phyloP scores from a whole-genome alignment of 1,140 invertebrate genomes.

The Aphidius gifuensis region DNA sequence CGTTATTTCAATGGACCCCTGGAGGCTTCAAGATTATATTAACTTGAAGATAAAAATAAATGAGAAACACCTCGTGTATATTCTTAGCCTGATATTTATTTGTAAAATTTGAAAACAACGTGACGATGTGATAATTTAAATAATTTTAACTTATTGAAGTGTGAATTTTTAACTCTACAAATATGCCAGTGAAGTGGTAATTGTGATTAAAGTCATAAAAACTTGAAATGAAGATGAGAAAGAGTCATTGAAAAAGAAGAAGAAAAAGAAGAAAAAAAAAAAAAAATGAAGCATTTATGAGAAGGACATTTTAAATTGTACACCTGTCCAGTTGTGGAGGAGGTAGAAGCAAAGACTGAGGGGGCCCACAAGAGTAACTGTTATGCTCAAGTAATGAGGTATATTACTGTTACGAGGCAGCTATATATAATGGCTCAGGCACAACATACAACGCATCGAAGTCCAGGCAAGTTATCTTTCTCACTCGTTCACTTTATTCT shows the following conservation, averaged over 20 bases:
- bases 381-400: slow-evolving; percentile 44
- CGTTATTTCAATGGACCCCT: slow-evolving; percentile 3
- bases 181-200: slow-evolving; percentile 2
- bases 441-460: slow-evolving; percentile 20
- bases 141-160: not conserved
- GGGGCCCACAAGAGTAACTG: slow-evolving; percentile 33
- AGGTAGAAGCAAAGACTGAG: slow-evolving; percentile 34
- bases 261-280: not conserved
- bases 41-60: not conserved
- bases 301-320: slow-evolving; percentile 27
- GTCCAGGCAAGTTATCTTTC: too few species aligned
- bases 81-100: not conserved
- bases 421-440: slow-evolving; percentile 38
- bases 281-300: slow-evolving; percentile 2
- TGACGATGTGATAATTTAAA: not conserved
- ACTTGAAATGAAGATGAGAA: slow-evolving; percentile 2
- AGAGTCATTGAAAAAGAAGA: not conserved
- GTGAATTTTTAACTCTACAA: not conserved
- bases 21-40: too few species aligned
- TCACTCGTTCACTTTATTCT: slow-evolving; percentile 18
- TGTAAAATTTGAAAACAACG: not conserved
- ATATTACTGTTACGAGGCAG: slow-evolving; percentile 39
- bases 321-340: slow-evolving; percentile 31
- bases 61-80: not conserved
- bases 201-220: not conserved